Percentiles rank a stretch among this genome's conserved stretches.
phyloP scores from a whole-genome alignment of 2,113 vertebrate species.

The Trogon melanurus region DNA sequence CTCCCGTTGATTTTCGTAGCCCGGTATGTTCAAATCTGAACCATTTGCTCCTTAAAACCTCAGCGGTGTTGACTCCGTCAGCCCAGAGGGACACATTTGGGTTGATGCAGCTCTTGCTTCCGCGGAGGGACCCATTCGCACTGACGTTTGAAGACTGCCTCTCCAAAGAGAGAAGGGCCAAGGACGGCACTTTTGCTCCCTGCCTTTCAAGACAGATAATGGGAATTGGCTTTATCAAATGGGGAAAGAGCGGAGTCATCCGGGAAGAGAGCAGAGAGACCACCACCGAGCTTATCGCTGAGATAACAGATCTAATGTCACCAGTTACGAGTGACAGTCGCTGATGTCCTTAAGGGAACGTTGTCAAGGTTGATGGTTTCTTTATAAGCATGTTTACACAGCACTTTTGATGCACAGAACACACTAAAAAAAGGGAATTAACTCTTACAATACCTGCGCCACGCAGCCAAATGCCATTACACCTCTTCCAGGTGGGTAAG shows the following conservation, averaged over 20 bases:
- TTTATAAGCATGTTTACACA: not conserved
- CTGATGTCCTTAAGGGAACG: not conserved
- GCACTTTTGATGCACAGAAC: not conserved
- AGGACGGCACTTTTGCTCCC: not conserved
- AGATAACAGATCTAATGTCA: not conserved
- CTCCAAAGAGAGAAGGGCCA: not conserved
- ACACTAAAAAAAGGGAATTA: not conserved
- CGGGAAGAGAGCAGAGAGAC: not conserved
- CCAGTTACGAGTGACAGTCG: not conserved
- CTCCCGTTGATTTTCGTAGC: not conserved
- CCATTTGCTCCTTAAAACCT: conserved; percentile 6
- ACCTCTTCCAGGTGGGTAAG: not conserved
- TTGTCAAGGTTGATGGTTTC: not conserved
- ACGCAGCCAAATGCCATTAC: not conserved
- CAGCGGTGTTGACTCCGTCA: not conserved
- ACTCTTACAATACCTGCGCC: not conserved
- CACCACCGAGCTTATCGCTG: not conserved
- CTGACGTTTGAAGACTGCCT: not conserved
- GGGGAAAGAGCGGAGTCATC: not conserved
- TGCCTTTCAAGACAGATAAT: not conserved
- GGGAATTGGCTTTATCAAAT: not conserved
- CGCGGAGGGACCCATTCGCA: not conserved
- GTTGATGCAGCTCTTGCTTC: not conserved
- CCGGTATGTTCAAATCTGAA: not conserved
- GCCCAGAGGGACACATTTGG: not conserved